A percentile compares a stretch with the other conserved stretches of the same genome.
Conservation (phyloP, 2,113 vertebrate genomes). For the Chaetura pelagica region DNA sequence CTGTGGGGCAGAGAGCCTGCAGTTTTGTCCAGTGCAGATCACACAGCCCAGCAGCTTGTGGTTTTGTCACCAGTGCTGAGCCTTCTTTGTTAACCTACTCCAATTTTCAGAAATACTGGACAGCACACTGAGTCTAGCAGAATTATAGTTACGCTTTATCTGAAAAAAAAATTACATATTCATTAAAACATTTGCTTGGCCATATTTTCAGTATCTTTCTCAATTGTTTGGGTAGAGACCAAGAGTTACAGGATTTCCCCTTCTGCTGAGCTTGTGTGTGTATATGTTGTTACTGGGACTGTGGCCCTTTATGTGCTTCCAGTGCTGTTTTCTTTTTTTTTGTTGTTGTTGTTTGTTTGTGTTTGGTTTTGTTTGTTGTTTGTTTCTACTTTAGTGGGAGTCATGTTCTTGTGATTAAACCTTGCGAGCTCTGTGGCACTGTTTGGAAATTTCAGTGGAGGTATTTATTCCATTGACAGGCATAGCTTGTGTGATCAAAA, state of each 20-base stretch:
- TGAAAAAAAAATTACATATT: neutral
- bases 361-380: neutral
- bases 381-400: neutral
- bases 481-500: neutral
- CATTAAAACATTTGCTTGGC: neutral
- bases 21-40: neutral
- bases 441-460: neutral
- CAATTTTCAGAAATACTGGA: neutral
- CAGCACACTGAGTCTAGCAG: neutral
- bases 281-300: neutral
- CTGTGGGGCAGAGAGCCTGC: neutral
- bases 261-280: neutral
- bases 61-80: neutral
- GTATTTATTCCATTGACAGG: neutral
- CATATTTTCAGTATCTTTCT: neutral
- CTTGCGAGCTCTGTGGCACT: neutral
- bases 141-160: neutral
- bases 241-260: neutral
- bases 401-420: neutral
- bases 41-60: neutral
- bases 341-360: neutral
- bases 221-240: neutral
- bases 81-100: neutral
- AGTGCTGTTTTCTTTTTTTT: neutral
- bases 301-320: neutral